Conservation (phyloP, 2,113 vertebrate genomes). For the Origma solitaria region DNA sequence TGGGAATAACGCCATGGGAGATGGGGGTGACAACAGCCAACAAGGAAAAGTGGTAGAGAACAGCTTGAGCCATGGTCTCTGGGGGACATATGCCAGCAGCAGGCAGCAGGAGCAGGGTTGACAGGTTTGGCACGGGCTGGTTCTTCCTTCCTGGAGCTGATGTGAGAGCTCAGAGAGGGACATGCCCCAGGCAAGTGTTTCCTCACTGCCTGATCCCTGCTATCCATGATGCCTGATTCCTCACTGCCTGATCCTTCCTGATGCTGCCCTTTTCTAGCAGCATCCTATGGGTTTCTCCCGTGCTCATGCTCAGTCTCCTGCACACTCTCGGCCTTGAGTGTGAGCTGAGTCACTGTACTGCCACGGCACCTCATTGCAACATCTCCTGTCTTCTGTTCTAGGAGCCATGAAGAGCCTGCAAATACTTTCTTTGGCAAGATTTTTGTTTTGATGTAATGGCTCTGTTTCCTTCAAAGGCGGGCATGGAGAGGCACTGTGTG, state of each 20-base stretch:
- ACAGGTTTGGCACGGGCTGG: background rate
- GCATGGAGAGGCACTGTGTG: background rate
- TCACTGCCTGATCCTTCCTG: background rate
- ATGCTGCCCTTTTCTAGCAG: background rate
- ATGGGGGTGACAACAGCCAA: background rate
- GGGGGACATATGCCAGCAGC: background rate
- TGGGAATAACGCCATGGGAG: background rate
- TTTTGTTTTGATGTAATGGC: background rate
- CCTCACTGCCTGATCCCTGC: background rate
- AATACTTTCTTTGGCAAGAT: background rate
- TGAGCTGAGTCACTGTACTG: background rate
- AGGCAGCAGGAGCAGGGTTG: background rate
- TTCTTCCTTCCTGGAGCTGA: background rate
- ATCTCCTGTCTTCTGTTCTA: background rate
- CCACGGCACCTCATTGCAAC: background rate
- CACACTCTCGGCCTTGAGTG: background rate
- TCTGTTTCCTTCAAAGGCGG: conserved; percentile 13
- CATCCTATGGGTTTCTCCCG: fast-evolving
- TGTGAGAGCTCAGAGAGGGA: background rate
- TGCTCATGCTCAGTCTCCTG: background rate
- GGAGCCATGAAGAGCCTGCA: background rate
- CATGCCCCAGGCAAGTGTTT: background rate
- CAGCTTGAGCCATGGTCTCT: background rate
- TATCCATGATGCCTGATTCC: background rate
- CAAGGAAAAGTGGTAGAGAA: background rate